phyloP scores from a whole-genome alignment of 2,888 invertebrate species.

The Amorpha juglandis region DNA sequence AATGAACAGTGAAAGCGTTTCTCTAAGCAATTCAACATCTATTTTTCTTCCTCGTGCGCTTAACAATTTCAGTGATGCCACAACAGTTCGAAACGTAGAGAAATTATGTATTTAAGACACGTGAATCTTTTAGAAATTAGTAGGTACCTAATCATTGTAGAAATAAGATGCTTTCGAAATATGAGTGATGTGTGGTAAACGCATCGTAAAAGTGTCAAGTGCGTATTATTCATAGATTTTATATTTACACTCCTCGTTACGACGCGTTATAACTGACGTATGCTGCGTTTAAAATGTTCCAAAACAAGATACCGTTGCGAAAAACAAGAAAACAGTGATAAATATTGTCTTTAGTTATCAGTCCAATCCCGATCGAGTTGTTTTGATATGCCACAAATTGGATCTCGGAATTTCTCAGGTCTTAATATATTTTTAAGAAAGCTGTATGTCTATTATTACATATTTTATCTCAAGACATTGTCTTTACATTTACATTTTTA shows the following conservation, averaged over 20 bases:
- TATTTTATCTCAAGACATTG: constrained; percentile 50
- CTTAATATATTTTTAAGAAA: constrained; percentile 30
- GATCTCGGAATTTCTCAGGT: constrained; percentile 31
- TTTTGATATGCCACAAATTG: constrained; percentile 55
- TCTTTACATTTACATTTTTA: constrained; percentile 56
- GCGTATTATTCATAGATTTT: too few species aligned
- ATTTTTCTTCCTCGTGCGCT: constrained; percentile 25
- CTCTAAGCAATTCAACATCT: constrained; percentile 24
- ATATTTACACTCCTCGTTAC: too few species aligned
- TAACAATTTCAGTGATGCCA: constrained; percentile 19
- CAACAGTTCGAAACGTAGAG: constrained; percentile 5
- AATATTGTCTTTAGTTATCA: constrained; percentile 66
- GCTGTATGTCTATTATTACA: constrained; percentile 32
- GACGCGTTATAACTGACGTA: neutral
- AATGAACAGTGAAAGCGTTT: constrained; percentile 54
- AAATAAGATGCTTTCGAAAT: constrained; percentile 16
- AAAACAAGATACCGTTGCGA: constrained; percentile 7
- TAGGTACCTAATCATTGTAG: neutral
- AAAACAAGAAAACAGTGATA: constrained; percentile 33
- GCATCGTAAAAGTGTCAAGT: too few species aligned
- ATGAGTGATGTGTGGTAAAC: constrained; percentile 7
- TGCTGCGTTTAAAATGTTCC: neutral
- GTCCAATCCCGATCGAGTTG: constrained; percentile 42
- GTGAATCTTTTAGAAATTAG: neutral
- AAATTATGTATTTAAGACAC: neutral